Percentiles rank a stretch among this genome's conserved stretches.
These are phyloP conservation scores for Thermophis baileyi DNA, from an alignment of 2,113 vertebrate species.

Conservation along the genomic window DNA sequence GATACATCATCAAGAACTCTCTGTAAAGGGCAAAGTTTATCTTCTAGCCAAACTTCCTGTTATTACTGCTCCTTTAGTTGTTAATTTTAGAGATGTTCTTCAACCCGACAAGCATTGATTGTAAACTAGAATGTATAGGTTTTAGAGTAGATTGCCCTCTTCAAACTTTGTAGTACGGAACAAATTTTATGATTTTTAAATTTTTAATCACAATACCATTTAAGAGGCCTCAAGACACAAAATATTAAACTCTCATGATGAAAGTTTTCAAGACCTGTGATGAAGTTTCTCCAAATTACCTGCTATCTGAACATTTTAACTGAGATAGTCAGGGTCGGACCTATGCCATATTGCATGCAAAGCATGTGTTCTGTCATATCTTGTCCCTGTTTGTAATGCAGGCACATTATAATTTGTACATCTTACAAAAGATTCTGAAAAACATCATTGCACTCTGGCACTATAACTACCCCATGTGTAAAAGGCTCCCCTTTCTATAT, in stretches of 20 bases:
- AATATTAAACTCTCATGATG: neutral
- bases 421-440: neutral
- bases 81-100: neutral
- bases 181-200: neutral
- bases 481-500: neutral
- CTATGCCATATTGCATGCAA: neutral
- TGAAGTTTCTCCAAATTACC: neutral
- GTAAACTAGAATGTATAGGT: neutral
- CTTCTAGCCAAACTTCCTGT: neutral
- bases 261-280: neutral
- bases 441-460: neutral
- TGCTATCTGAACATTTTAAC: neutral
- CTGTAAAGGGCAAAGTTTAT: neutral
- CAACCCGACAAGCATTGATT: neutral
- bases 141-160: neutral
- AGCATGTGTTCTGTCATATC: neutral
- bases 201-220: neutral
- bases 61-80: neutral
- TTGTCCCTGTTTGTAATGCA: neutral
- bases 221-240: neutral
- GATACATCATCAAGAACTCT: neutral
- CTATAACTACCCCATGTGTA: neutral
- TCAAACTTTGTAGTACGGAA: neutral
- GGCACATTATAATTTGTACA: neutral
- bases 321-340: neutral